A percentile compares a stretch with the other conserved stretches of the same genome.
These are phyloP conservation scores for Eupsittula cactorum DNA, from an alignment of 2,113 vertebrate genomes.

Conservation along the genomic window DNA sequence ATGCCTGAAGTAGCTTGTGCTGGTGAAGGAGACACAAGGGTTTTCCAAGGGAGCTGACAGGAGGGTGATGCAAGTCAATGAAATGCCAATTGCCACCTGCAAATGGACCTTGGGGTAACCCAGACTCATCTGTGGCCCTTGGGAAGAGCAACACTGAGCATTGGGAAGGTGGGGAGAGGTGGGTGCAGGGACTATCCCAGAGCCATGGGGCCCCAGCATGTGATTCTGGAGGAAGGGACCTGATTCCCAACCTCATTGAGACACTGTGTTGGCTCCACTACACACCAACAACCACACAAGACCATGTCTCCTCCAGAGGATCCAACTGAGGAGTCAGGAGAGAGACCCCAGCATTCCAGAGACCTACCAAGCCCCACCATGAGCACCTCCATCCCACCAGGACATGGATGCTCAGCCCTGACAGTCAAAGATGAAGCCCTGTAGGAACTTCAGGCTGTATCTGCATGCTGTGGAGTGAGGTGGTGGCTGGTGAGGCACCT, in stretches of 20 bases:
- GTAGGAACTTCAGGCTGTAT: not conserved
- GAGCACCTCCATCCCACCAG: not conserved
- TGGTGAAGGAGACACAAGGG: not conserved
- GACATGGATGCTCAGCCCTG: not conserved
- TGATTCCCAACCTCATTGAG: accelerated
- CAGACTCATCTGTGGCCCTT: not conserved
- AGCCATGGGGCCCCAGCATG: not conserved
- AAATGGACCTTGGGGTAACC: not conserved
- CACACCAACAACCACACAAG: accelerated
- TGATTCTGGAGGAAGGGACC: not conserved
- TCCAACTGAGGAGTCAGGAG: not conserved
- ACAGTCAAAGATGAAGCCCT: not conserved
- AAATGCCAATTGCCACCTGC: not conserved
- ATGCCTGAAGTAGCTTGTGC: not conserved
- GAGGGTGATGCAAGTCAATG: not conserved
- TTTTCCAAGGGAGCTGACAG: not conserved
- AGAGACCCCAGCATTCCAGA: not conserved
- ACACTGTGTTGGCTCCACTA: not conserved
- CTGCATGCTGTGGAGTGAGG: accelerated
- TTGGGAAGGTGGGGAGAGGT: not conserved
- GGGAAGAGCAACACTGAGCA: not conserved
- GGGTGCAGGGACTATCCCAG: not conserved
- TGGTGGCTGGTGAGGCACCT: not conserved
- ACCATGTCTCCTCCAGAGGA: not conserved
- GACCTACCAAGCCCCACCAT: not conserved